Conservation (phyloP, 1,140 invertebrate species). For the Formica selysi region DNA sequence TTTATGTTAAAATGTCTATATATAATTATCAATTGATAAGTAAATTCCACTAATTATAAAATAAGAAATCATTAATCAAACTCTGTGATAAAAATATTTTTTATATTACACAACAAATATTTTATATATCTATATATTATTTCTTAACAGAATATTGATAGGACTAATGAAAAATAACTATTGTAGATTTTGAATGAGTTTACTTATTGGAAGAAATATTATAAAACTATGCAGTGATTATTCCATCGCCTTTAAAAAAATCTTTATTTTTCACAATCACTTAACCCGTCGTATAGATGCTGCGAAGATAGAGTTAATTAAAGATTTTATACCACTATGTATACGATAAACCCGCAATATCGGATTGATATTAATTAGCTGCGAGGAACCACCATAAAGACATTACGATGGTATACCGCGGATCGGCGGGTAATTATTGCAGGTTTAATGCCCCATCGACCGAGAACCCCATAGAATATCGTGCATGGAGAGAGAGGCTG, state of each 20-base stretch:
- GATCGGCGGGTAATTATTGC: slow-evolving; percentile 74
- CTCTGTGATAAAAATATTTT: neutral
- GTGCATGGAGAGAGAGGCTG: slow-evolving; percentile 29
- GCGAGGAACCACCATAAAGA: slow-evolving; percentile 75
- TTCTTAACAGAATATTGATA: neutral
- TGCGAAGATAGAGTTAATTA: slow-evolving; percentile 63
- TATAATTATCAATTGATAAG: neutral
- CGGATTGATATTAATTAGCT: slow-evolving; percentile 77
- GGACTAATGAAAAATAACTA: slow-evolving; percentile 2
- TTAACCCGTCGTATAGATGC: neutral
- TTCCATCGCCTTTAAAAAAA: slow-evolving; percentile 1
- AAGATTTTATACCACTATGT: slow-evolving; percentile 53
- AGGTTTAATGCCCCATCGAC: slow-evolving; percentile 76
- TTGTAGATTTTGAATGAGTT: too few relatives aligned
- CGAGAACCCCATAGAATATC: slow-evolving; percentile 64
- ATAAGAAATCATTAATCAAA: too few relatives aligned
- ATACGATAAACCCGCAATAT: slow-evolving; percentile 75
- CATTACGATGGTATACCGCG: slow-evolving; percentile 73
- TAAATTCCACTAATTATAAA: neutral
- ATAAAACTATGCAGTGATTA: slow-evolving; percentile 8
- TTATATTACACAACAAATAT: neutral
- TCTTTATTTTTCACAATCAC: neutral
- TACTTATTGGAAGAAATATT: neutral
- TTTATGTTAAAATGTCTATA: neutral
- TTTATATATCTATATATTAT: neutral